These are phyloP conservation scores for Porites rus DNA, from an alignment of 92 coral and sea anemone genomes.

Conservation along the genomic window DNA sequence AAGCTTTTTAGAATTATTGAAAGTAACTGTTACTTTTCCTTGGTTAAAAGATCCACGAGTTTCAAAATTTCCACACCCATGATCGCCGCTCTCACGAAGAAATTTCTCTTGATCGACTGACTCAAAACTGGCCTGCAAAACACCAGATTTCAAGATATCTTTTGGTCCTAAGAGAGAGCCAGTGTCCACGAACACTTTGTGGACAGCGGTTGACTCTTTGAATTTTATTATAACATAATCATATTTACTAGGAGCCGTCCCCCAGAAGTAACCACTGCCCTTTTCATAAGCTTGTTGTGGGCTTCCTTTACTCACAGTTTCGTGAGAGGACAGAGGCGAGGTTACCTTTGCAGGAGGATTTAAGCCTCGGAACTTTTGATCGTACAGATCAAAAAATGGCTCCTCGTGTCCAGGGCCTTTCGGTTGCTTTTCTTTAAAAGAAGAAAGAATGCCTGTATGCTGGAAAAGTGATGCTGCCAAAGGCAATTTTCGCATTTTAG, in stretches of 20 bases:
- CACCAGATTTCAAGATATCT: conserved; percentile 14
- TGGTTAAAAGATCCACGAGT: conserved; percentile 34
- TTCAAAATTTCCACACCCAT: conserved; percentile 39
- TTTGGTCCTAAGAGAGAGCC: not conserved
- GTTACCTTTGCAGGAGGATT: not conserved
- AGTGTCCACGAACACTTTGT: conserved; percentile 28
- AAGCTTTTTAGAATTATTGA: not conserved
- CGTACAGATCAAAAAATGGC: not conserved
- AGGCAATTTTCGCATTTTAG: not conserved
- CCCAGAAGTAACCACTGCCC: not conserved
- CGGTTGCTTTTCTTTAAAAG: not conserved
- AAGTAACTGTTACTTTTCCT: not conserved
- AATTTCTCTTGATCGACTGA: not conserved
- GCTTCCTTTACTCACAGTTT: not conserved
- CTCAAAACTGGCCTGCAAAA: conserved; percentile 29
- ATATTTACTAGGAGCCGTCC: not conserved
- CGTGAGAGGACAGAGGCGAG: not conserved
- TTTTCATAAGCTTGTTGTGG: not conserved
- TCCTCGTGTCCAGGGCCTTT: not conserved
- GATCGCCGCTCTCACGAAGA: not conserved
- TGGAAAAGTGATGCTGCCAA: not conserved
- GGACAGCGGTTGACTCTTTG: not conserved
- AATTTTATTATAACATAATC: conserved; percentile 7
- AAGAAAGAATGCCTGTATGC: not conserved
- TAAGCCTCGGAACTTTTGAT: not conserved